Evolutionary conservation across 2,797 vertebrate genomes (phyloP).

Genomic region (Artibeus lituratus): DNA sequence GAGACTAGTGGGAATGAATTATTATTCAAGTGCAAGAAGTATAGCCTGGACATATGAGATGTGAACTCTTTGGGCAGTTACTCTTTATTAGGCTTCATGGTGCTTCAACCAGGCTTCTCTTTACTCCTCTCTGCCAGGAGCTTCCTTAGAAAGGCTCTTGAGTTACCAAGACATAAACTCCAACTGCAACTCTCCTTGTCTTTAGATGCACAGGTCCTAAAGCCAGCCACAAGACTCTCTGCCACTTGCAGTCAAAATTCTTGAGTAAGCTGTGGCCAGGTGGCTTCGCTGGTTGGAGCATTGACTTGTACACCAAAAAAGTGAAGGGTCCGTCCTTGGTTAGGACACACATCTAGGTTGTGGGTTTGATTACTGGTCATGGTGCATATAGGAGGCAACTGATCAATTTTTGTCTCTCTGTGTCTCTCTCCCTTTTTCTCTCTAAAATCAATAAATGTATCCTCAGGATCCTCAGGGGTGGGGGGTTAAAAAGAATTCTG

Average conservation of each 20-base stretch:
- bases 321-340: too few species aligned
- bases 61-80: not conserved
- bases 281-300: too few species aligned
- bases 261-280: too few species aligned
- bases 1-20: not conserved
- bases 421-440: too few species aligned
- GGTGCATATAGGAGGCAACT: too few species aligned
- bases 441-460: not conserved
- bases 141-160: not conserved
- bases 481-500: not conserved
- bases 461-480: not conserved
- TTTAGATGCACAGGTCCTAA: not conserved
- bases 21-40: not conserved
- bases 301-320: too few species aligned
- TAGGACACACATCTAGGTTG: too few species aligned
- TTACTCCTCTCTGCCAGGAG: not conserved
- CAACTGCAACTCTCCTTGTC: not conserved
- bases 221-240: not conserved
- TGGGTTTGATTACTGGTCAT: too few species aligned
- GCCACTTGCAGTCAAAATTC: not conserved
- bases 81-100: not conserved
- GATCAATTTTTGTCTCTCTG: too few species aligned
- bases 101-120: not conserved
- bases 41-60: not conserved
- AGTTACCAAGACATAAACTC: not conserved